phyloP scores from a whole-genome alignment of 2,113 vertebrate genomes.

The Ammodytes dubius region DNA sequence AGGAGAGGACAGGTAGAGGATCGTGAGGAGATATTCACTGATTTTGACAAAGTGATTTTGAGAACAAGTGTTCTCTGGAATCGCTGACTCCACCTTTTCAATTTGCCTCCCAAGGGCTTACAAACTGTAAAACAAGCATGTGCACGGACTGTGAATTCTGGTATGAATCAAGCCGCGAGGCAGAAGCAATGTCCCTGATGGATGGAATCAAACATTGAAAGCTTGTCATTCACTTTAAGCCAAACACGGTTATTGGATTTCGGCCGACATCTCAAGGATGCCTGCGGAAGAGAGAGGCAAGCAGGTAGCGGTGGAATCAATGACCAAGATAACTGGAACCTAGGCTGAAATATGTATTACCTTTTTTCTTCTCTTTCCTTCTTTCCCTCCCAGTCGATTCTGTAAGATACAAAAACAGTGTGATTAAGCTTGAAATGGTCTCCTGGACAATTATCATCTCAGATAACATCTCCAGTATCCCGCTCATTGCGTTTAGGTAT shows the following conservation, averaged over 20 bases:
- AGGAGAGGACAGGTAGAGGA: too few relatives aligned
- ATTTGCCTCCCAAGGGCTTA: background rate
- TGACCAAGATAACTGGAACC: slow-evolving; percentile 1
- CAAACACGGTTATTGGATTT: background rate
- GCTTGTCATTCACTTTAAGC: slow-evolving; percentile 13
- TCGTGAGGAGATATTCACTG: too few relatives aligned
- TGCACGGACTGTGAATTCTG: background rate
- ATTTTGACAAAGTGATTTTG: too few relatives aligned
- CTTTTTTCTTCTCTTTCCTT: slow-evolving; percentile 83
- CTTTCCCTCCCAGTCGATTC: slow-evolving; percentile 78
- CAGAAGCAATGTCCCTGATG: background rate
- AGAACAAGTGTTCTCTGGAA: too few relatives aligned
- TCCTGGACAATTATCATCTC: slow-evolving; percentile 65
- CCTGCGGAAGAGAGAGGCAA: background rate
- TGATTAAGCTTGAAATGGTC: slow-evolving; percentile 60
- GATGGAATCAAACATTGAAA: background rate
- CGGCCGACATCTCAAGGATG: background rate
- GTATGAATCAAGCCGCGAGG: background rate
- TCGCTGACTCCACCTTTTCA: too few relatives aligned
- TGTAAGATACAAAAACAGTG: slow-evolving; percentile 70
- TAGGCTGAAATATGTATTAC: slow-evolving; percentile 57
- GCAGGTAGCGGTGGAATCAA: slow-evolving; percentile 24
- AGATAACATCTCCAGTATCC: slow-evolving; percentile 50
- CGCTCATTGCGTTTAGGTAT: slow-evolving; percentile 50
- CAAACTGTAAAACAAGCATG: background rate